A percentile compares a stretch with the other conserved stretches of the same genome.
Conservation (phyloP, 2,888 invertebrate genomes). For the Drosophila picticornis region DNA sequence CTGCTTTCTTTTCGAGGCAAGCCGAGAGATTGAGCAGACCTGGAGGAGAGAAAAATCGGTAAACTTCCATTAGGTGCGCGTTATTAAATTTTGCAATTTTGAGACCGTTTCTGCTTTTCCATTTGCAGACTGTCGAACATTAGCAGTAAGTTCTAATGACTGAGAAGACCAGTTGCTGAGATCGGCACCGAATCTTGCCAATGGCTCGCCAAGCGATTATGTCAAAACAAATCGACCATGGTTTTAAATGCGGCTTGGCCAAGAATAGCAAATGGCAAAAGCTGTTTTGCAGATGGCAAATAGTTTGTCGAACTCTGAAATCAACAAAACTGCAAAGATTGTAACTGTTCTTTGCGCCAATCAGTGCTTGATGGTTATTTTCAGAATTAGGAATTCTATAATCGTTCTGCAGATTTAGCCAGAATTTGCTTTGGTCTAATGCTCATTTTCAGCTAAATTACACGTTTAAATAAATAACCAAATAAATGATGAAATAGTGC, state of each 20-base stretch:
- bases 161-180: conserved; percentile 39
- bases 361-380: background rate
- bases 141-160: conserved; percentile 43
- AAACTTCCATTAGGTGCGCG: conserved; percentile 59
- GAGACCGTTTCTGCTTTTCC: conserved; percentile 31
- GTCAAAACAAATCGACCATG: conserved; percentile 31
- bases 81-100: conserved; percentile 71
- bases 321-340: background rate
- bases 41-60: conserved; percentile 27
- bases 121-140: conserved; percentile 56
- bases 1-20: conserved; percentile 47
- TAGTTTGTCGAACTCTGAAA: background rate
- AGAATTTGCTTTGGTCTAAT: background rate
- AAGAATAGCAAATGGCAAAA: conserved; percentile 29
- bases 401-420: background rate
- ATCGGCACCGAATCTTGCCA: conserved; percentile 18
- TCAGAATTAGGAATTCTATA: conserved; percentile 8
- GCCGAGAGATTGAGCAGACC: conserved; percentile 7
- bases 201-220: conserved; percentile 41
- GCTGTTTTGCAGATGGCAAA: background rate
- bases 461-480: background rate
- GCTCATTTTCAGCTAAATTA: too few relatives aligned
- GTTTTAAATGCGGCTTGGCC: conserved; percentile 7
- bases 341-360: conserved; percentile 4
- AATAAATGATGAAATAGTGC: background rate